Conservation (phyloP, 2,113 vertebrate species). For the Aramus guarauna region DNA sequence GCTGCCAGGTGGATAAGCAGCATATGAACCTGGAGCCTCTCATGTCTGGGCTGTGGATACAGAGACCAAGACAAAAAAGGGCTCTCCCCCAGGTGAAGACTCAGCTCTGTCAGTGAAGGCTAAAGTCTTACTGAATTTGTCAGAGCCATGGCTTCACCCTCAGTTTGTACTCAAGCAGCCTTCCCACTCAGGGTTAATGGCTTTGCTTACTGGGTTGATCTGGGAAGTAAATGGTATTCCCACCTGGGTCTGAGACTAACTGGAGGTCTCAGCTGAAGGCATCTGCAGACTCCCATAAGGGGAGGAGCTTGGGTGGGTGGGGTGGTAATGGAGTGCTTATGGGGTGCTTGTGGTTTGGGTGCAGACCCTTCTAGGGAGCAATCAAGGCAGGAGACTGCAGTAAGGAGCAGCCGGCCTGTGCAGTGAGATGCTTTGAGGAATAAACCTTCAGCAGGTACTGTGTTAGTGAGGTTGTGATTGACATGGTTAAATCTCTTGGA, state of each 20-base stretch:
- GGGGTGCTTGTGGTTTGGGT: background rate
- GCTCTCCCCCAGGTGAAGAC: background rate
- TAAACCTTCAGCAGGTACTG: background rate
- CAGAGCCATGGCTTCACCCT: background rate
- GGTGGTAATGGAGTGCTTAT: background rate
- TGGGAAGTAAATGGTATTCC: background rate
- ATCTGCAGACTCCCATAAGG: background rate
- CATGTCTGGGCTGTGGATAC: background rate
- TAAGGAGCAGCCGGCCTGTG: background rate
- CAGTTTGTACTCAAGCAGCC: background rate
- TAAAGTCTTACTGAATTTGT: background rate
- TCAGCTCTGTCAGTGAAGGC: background rate
- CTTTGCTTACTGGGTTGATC: background rate
- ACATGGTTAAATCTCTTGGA: accelerated
- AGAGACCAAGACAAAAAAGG: background rate
- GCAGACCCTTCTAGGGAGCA: accelerated
- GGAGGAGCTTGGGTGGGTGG: background rate
- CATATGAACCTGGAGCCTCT: background rate
- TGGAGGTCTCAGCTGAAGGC: background rate
- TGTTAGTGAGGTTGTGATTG: background rate
- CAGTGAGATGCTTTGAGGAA: background rate
- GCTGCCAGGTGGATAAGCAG: background rate
- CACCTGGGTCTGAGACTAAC: background rate
- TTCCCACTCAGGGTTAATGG: background rate
- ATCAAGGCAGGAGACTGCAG: accelerated